Evolutionary conservation across 2,888 invertebrate species (phyloP), one percentile per base, ranked within the genome.

Genomic region (Sialis fuliginosa): DNA sequence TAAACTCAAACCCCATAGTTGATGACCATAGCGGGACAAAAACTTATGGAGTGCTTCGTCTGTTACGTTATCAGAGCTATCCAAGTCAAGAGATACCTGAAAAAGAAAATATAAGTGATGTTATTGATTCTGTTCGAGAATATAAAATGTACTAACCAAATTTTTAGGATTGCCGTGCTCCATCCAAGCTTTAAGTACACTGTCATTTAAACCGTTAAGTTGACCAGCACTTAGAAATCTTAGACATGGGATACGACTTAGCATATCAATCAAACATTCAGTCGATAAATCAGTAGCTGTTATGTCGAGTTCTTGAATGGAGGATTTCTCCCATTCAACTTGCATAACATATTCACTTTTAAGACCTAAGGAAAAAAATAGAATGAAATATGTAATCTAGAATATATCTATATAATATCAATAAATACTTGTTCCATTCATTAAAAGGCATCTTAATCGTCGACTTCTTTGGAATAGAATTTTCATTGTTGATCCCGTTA

Each of bases 281-380:
- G 91, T 81, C 2, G 88, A 86, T 49, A 99, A 67, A 65, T 99
- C 97, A 0, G 97, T 98, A 2, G 92, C 98, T 0, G 95, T 92
- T 48, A 99, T 84, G 59, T 99, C 98, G 54, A 99, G 62, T 66
- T 99, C 98, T 62, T 87, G 88, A 48, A 99, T 66, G 0, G 81
- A 79, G 1, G 91, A 87, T 64, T 95, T 92, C 64, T 98, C 96
- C 98, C 98, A 99, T 59, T 97, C 96, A 6, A 95, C 95, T 60
- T 85, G 84, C 82, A 89, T 87, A 50, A 99, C 83, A 63, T 87
- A 77, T 55, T 93, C 90, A 54, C 91, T 91, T 60, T 86, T 84
- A 6, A 98, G 72, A 62, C 80, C 92, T 91, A 61, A 31, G 62
- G 62, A 48, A 47, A 50, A 47, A 45, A 30, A 45, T 31, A 5